These are phyloP conservation scores for Centropyge bicolor DNA, from an alignment of 2,797 vertebrate species.

Conservation along the genomic window DNA sequence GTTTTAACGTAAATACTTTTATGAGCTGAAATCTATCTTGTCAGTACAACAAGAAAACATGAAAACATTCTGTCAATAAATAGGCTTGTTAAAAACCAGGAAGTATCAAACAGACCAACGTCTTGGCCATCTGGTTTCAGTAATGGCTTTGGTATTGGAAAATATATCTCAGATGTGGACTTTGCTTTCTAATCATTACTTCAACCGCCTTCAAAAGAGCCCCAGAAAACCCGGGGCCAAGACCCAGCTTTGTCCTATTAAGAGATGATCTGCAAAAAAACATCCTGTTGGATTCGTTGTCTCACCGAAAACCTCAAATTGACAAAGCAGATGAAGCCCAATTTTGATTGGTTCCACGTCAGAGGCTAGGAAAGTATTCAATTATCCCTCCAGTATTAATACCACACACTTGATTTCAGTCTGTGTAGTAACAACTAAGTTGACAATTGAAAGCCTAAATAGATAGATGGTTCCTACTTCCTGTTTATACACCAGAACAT, in stretches of 20 bases:
- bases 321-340: slow-evolving; percentile 52
- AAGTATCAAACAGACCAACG: slow-evolving; percentile 74
- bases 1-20: slow-evolving; percentile 50
- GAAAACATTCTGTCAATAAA: slow-evolving; percentile 72
- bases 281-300: slow-evolving; percentile 52
- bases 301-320: slow-evolving; percentile 47
- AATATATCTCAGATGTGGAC: slow-evolving; percentile 86
- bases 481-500: not conserved
- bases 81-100: slow-evolving; percentile 76
- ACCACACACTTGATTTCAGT: slow-evolving; percentile 21
- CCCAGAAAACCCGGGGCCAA: slow-evolving; percentile 50
- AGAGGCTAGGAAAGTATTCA: slow-evolving; percentile 24
- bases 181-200: slow-evolving; percentile 79
- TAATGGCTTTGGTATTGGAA: slow-evolving; percentile 78
- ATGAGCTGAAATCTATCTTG: slow-evolving; percentile 48
- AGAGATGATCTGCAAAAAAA: slow-evolving; percentile 68
- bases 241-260: slow-evolving; percentile 73
- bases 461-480: not conserved
- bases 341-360: slow-evolving; percentile 42
- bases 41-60: slow-evolving; percentile 70
- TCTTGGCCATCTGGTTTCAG: slow-evolving; percentile 81
- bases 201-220: slow-evolving; percentile 77
- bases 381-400: slow-evolving; percentile 29
- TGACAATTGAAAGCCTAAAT: not conserved
- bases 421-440: slow-evolving; percentile 12